These are phyloP conservation scores for Euglossa dilemma DNA, from an alignment of 1,140 invertebrate species.

Conservation along the genomic window DNA sequence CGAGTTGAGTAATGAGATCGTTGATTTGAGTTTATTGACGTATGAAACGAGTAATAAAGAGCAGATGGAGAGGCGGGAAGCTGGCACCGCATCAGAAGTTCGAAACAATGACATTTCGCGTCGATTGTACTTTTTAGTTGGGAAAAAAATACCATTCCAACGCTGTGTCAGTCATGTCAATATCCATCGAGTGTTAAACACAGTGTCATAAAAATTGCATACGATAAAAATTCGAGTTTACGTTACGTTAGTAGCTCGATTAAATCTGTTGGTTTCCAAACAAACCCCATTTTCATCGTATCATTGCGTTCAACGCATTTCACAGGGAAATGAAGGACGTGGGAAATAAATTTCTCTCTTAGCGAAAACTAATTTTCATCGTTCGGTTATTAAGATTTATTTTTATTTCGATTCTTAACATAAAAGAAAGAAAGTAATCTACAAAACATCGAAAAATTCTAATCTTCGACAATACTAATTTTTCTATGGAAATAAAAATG, in stretches of 20 bases:
- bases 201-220: neutral
- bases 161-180: neutral
- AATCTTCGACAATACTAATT: no score
- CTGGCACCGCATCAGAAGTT: neutral
- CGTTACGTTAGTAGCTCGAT: neutral
- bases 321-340: no score
- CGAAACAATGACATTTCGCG: conserved; percentile 10
- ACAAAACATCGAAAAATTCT: no score
- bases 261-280: no score
- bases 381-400: no score
- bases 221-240: neutral
- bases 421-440: no score
- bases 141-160: neutral
- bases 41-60: conserved; percentile 18
- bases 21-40: conserved; percentile 24
- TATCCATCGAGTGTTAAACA: neutral
- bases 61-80: neutral
- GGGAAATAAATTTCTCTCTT: no score
- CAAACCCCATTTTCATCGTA: no score
- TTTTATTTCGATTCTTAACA: no score
- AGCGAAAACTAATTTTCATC: no score
- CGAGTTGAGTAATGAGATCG: conserved; percentile 13
- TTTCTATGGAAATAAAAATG: no score
- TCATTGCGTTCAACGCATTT: neutral
- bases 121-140: conserved; percentile 2